Evolutionary conservation across 2,797 vertebrate species (phyloP).

Genomic region (Cuculus canorus): DNA sequence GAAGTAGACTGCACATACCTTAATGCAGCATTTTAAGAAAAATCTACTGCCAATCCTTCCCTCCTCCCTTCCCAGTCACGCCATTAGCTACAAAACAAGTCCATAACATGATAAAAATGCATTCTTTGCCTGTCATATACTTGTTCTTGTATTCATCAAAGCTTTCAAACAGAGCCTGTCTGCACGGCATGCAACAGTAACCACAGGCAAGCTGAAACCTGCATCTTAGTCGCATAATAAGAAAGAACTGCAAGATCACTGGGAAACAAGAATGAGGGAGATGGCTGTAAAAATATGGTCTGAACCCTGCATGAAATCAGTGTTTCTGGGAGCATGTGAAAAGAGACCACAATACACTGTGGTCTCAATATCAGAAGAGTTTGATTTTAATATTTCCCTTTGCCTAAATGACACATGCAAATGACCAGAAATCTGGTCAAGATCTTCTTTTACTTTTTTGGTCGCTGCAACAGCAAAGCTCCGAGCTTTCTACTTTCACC

Average conservation of each 20-base stretch:
- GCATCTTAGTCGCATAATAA: not conserved
- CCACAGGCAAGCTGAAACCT: not conserved
- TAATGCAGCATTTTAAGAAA: not conserved
- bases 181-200: not conserved
- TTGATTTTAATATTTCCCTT: not conserved
- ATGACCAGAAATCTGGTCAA: not conserved
- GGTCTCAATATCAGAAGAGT: not conserved
- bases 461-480: not conserved
- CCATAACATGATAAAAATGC: not conserved
- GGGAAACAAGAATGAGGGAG: not conserved
- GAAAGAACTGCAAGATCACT: not conserved
- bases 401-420: not conserved
- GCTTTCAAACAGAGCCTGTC: not conserved
- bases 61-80: not conserved
- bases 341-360: not conserved
- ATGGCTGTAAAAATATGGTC: not conserved
- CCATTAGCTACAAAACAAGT: not conserved
- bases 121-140: not conserved
- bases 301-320: not conserved
- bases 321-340: not conserved
- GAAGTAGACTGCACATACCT: not conserved
- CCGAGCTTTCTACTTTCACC: not conserved
- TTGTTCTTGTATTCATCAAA: not conserved
- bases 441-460: not conserved
- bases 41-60: not conserved